Evolutionary conservation across 2,113 vertebrate genomes (phyloP), one percentile per base, ranked within the genome.

Genomic region (Passer montanus): DNA sequence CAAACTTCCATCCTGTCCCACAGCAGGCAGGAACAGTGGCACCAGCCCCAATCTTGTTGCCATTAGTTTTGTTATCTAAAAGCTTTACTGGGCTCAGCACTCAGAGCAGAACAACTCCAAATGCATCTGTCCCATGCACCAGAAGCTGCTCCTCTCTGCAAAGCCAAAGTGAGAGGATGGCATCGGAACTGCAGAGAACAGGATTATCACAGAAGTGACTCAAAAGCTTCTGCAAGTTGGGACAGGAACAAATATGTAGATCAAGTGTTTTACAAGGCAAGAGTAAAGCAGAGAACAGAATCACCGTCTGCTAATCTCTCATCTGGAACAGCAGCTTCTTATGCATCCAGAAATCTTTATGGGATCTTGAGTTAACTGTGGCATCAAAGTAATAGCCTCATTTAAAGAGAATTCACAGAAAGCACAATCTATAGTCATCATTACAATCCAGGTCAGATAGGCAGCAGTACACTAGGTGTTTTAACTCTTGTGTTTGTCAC

Each of bases 401-500:
- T 24, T 67, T 35, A 28, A 59, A 55, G 0, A 24, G 17, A 31
- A 30, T 7, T 62, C 37, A 72, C 0, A 58, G 52, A 64, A 82
- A 59, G 58, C 58, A 49, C 28, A 12, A 17, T 4, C 37, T 20
- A 0, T 3, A 39, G 7, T 59, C 44, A 70, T 2, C 22, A 37
- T 5, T 3, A 17, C 28, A 33, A 11, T 1, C 28, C 6, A 27
- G 58, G 43, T 0, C 22, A 23, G 4, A 28, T 2, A 53, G 24
- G 39, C 33, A 93, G 49, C 15, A 52, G 43, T 60, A 47, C 3
- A 17, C 3, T 2, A 5, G 59, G 15, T 1, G 1, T 33, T 68
- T 62, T 28, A 33, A 58, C 18, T 49, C 66, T 6, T 39, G 24
- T 41, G 39, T 53, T 56, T 60, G 59, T 55, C 47, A 84, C 83